Percentiles rank a stretch among this genome's conserved stretches.
These are phyloP conservation scores for Brachyrhaphis roseni DNA, from an alignment of 2,797 vertebrate genomes.

Conservation along the genomic window DNA sequence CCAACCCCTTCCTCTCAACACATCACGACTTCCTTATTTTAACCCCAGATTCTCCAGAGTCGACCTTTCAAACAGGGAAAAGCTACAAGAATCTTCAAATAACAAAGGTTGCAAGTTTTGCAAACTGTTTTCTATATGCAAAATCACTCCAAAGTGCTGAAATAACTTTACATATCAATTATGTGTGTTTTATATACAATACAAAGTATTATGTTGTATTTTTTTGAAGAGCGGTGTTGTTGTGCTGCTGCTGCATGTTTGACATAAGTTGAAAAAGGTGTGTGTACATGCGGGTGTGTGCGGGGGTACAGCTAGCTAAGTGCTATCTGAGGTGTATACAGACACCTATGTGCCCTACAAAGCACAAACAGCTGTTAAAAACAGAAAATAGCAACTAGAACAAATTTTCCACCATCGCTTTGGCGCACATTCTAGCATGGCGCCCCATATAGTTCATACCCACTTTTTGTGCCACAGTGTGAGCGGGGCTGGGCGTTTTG, in stretches of 20 bases:
- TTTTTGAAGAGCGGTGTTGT: not conserved
- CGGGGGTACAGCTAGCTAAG: too few relatives aligned
- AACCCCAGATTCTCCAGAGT: not conserved
- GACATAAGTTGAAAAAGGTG: not conserved
- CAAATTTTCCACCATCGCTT: too few relatives aligned
- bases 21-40: not conserved
- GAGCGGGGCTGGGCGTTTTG: too few relatives aligned
- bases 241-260: not conserved
- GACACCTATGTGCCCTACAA: too few relatives aligned
- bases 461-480: too few relatives aligned
- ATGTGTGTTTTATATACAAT: too few relatives aligned
- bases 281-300: too few relatives aligned
- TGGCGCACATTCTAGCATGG: too few relatives aligned
- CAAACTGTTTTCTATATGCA: not conserved
- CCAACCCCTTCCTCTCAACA: slow-evolving; percentile 22
- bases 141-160: not conserved
- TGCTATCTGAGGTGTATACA: too few relatives aligned
- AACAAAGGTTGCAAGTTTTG: not conserved
- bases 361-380: too few relatives aligned
- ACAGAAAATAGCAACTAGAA: too few relatives aligned
- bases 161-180: not conserved
- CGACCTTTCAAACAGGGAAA: not conserved
- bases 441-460: too few relatives aligned
- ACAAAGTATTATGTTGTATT: not conserved
- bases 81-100: not conserved